Evolutionary conservation across 2,888 invertebrate genomes (phyloP).

Genomic region (Girardia tigrina): DNA sequence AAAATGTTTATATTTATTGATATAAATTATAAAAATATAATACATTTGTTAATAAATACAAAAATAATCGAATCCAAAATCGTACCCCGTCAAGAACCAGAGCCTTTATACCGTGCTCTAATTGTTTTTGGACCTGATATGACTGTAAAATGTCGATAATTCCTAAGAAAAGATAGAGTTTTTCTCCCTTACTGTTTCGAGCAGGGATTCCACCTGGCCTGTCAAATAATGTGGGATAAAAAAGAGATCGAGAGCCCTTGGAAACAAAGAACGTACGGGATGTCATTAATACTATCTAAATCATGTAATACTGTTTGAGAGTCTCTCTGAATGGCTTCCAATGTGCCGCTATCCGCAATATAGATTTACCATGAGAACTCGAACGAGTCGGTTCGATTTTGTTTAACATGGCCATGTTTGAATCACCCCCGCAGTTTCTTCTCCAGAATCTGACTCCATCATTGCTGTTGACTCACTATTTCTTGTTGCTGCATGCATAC

Average conservation of each 20-base stretch:
- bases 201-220: constrained; percentile 96
- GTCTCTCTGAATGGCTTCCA: constrained; percentile 94
- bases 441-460: constrained; percentile 11
- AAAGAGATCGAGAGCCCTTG: too few species aligned
- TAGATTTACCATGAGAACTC: constrained; percentile 15
- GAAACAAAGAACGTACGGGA: too few species aligned
- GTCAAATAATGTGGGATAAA: constrained; percentile 46
- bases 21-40: too few species aligned
- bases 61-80: too few species aligned
- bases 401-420: neutral
- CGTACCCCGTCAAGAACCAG: constrained; percentile 71
- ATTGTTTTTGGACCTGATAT: constrained; percentile 85
- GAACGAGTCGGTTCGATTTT: neutral
- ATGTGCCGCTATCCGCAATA: constrained; percentile 75
- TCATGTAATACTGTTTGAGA: constrained; percentile 78
- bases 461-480: too few species aligned
- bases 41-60: too few species aligned
- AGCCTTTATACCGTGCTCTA: constrained; percentile 94
- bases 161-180: constrained; percentile 80
- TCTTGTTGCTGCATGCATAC: too few species aligned
- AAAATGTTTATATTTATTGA: too few species aligned
- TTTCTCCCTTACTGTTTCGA: constrained; percentile 82
- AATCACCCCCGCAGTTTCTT: neutral
- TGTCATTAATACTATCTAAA: constrained; percentile 63
- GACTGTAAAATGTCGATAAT: constrained; percentile 97